Conservation (phyloP, 2,888 invertebrate genomes). For the Chesias legatella region DNA sequence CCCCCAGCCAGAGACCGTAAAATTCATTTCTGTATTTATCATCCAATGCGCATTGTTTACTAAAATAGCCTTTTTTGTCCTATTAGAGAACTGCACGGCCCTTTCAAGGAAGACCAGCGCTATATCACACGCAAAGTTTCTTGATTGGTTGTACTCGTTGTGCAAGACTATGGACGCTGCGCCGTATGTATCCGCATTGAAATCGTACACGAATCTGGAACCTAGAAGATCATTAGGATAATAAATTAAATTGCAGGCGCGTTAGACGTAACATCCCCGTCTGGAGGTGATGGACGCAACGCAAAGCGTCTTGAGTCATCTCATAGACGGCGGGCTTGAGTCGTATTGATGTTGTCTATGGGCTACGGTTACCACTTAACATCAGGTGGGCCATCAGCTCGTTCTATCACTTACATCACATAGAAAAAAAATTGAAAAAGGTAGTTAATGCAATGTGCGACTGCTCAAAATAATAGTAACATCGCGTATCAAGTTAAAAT, state of each 20-base stretch:
- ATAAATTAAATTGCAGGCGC: not conserved
- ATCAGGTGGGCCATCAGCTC: too few species aligned
- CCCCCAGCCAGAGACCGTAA: slow-evolving; percentile 60
- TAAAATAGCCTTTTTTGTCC: slow-evolving; percentile 46
- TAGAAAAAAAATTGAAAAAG: too few species aligned
- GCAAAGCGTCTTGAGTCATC: too few species aligned
- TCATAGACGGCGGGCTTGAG: too few species aligned
- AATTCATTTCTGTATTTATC: slow-evolving; percentile 34
- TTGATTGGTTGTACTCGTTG: slow-evolving; percentile 42
- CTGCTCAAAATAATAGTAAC: slow-evolving; percentile 1
- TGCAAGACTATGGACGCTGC: slow-evolving; percentile 41
- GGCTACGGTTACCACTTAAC: too few species aligned
- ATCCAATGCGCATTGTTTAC: slow-evolving; percentile 48
- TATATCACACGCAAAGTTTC: slow-evolving; percentile 52
- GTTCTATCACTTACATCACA: too few species aligned
- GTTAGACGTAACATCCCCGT: too few species aligned
- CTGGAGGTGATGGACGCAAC: too few species aligned
- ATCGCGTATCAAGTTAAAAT: too few species aligned
- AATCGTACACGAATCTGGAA: slow-evolving; percentile 47
- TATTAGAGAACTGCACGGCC: slow-evolving; percentile 36
- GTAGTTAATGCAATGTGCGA: too few species aligned
- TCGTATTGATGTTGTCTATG: too few species aligned
- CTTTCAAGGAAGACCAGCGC: slow-evolving; percentile 48
- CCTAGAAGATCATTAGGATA: slow-evolving; percentile 36
- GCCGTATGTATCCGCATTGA: slow-evolving; percentile 34